phyloP scores from a whole-genome alignment of 2,797 vertebrate species.

The Triplophysa yarkandensis region DNA sequence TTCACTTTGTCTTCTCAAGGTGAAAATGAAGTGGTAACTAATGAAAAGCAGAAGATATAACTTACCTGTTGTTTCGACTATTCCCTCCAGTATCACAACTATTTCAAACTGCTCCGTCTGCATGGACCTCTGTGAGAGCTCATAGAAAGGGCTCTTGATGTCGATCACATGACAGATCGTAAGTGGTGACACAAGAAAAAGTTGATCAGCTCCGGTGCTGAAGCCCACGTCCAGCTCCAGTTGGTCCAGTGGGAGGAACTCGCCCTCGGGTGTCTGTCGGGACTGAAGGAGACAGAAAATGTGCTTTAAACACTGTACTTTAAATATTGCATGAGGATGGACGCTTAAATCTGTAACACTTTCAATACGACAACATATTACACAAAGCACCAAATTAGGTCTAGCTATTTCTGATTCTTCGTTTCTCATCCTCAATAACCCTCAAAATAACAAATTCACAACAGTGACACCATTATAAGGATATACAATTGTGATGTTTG shows the following conservation, averaged over 20 bases:
- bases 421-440: too few species aligned
- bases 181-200: constrained; percentile 97
- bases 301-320: constrained; percentile 34
- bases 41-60: constrained; percentile 35
- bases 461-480: too few species aligned
- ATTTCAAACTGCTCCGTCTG: constrained; percentile 98
- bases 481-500: too few species aligned
- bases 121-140: constrained; percentile 97
- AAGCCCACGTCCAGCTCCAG: constrained; percentile 98
- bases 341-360: constrained; percentile 43
- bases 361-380: too few species aligned
- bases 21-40: not conserved
- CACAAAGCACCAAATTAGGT: too few species aligned
- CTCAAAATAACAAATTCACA: not conserved
- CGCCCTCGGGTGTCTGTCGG: constrained; percentile 97
- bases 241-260: constrained; percentile 98
- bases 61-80: constrained; percentile 98
- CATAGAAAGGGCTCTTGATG: constrained; percentile 98
- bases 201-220: constrained; percentile 97
- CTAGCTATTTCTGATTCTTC: not conserved
- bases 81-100: constrained; percentile 97
- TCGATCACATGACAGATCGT: constrained; percentile 99
- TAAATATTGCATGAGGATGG: constrained; percentile 34
- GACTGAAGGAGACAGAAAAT: constrained; percentile 75
- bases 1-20: constrained; percentile 24